Base-by-base conservation (phyloP, 2,797 vertebrate genomes). In the Erethizon dorsatum region DNA sequence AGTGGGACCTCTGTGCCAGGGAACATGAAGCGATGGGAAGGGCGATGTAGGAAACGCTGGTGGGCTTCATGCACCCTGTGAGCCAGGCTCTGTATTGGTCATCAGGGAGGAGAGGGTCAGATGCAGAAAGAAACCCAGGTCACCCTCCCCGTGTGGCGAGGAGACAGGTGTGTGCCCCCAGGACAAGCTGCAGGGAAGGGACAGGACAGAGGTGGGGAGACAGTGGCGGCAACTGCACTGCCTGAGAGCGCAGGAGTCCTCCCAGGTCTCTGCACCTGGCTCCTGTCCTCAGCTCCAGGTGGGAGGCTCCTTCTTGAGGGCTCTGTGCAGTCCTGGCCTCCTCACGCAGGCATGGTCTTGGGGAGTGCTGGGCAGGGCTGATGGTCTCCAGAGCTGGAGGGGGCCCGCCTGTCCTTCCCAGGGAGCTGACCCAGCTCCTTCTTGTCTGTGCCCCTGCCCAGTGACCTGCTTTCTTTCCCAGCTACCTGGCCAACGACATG, bases 401-500 rank as follows among this genome's bases (percentile, higher is more conserved):
- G 24, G 9, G 4, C 18, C 24, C 24, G 0, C 10, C 22, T 75
- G 5, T 20, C 73, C 24, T 41, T 41, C 41, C 26, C 24, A 24
- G 45, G 22, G 11, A 13, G 41, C 73, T 26, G 41, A 47, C 33
- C 24, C 37, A 47, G 12, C 73, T 75, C 41, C 24, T 26, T 47
- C 41, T 24, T 26, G 71, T 3, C 13, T 56, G 45, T 47, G 41
- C 41, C 73, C 31, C 45, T 88, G 20, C 88, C 26, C 10, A 75
- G 57, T 22, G 22, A 5, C 10, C 59, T 54, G 3, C 11, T 88
- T 90, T 67, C 69, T 83, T 78, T 57, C 65, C 11, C 89, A 97
- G 97, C 7, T 96, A 97, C 86, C 75, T 98, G 83, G 97, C 97
- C 78, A 93, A 3, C 6, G 90, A 98, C 10, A 95, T 97, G 92